A percentile compares a stretch with the other conserved stretches of the same genome.
Evolutionary conservation across 2,113 vertebrate species (phyloP).

Genomic region (Progne subis): DNA sequence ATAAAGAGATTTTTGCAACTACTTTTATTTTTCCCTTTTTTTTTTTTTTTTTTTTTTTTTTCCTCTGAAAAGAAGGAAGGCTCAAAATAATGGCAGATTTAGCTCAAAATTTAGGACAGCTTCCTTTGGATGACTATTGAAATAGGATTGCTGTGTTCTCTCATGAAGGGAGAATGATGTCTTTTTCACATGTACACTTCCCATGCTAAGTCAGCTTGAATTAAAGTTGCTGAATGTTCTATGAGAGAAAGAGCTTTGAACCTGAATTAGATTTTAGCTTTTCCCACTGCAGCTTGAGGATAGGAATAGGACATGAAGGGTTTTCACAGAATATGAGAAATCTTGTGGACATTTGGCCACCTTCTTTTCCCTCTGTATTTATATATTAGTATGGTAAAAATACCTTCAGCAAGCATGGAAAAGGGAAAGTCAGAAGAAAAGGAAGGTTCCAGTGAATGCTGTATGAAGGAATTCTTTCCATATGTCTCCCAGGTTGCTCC

Average conservation of each 20-base stretch:
- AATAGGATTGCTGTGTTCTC: neutral
- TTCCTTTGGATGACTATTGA: neutral
- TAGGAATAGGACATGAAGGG: neutral
- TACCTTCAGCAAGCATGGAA: neutral
- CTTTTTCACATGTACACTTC: neutral
- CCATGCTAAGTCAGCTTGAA: slow-evolving; percentile 33
- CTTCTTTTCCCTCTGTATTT: neutral
- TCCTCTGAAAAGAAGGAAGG: neutral
- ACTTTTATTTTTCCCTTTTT: neutral
- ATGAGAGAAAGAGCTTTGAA: neutral
- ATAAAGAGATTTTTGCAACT: neutral
- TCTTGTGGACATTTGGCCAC: neutral
- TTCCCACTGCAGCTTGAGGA: neutral
- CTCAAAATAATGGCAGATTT: neutral
- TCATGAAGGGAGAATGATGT: neutral
- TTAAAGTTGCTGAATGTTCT: neutral
- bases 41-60: neutral
- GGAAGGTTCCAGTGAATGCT: neutral
- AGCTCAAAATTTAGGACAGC: neutral
- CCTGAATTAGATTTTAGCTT: neutral
- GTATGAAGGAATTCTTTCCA: neutral
- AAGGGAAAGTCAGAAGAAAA: neutral
- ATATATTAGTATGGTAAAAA: neutral
- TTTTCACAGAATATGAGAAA: neutral
- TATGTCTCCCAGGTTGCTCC: neutral